Percentiles rank a stretch among this genome's conserved stretches.
Evolutionary conservation across 2,797 vertebrate genomes (phyloP).

Genomic region (Pangasius krempfi): DNA sequence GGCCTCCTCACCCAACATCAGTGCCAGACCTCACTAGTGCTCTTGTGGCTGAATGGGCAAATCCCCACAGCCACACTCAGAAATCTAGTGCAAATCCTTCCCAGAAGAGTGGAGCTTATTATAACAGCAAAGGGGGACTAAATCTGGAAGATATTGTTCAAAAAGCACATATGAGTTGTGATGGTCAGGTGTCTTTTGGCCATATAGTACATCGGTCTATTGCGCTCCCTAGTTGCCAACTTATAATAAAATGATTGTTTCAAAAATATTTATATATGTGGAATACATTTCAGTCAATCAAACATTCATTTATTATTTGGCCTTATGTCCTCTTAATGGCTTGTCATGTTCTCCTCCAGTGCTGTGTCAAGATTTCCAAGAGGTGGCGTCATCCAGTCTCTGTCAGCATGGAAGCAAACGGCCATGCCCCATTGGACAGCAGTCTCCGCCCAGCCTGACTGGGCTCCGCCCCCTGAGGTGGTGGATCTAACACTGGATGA

Average conservation of each 20-base stretch:
- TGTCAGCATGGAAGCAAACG: constrained; percentile 92
- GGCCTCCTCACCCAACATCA: neutral
- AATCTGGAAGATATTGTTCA: neutral
- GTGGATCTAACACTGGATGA: constrained; percentile 97
- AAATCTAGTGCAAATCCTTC: neutral
- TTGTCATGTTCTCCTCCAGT: constrained; percentile 57
- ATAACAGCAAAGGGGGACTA: neutral
- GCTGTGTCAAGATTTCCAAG: constrained; percentile 85
- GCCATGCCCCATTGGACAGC: constrained; percentile 88
- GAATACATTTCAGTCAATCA: neutral
- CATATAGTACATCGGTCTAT: neutral
- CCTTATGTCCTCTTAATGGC: neutral
- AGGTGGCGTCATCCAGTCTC: constrained; percentile 94
- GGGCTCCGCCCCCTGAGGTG: constrained; percentile 91
- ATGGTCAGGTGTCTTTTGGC: neutral
- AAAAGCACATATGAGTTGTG: neutral
- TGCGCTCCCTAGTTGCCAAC: neutral
- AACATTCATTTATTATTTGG: neutral
- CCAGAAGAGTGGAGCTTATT: neutral
- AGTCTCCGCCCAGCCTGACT: constrained; percentile 87
- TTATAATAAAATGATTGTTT: neutral
- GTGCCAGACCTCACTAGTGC: neutral
- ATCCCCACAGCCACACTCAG: neutral
- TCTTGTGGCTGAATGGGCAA: neutral
- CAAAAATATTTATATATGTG: neutral